phyloP scores from a whole-genome alignment of 1,140 invertebrate species.

The Diachasmimorpha longicaudata region DNA sequence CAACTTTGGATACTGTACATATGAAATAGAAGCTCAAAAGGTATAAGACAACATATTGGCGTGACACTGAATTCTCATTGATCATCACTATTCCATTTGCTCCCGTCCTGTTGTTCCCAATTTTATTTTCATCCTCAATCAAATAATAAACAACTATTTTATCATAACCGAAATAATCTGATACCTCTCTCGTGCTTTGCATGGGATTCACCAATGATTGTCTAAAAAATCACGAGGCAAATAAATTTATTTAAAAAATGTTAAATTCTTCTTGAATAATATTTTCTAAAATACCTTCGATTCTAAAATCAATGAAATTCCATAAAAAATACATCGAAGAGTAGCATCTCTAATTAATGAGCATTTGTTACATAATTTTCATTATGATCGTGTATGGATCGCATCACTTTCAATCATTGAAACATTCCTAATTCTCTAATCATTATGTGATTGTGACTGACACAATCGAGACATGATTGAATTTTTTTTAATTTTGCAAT shows the following conservation, averaged over 20 bases:
- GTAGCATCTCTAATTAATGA: background rate
- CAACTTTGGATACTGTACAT: constrained; percentile 6
- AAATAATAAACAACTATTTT: background rate
- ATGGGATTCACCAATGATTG: background rate
- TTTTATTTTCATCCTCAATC: background rate
- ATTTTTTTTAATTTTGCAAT: background rate
- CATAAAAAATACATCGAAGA: background rate
- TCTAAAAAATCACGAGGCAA: background rate
- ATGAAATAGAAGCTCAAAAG: background rate
- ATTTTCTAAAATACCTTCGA: background rate
- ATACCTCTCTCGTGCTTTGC: background rate
- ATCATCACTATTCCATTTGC: background rate
- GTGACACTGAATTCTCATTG: too few relatives aligned
- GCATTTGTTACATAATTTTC: background rate
- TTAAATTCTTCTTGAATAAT: background rate
- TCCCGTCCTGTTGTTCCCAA: background rate
- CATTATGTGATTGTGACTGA: background rate
- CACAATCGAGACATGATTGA: background rate
- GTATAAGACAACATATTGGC: background rate
- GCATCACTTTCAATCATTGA: background rate
- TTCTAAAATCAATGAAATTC: background rate
- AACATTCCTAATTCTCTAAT: background rate
- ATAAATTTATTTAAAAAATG: background rate
- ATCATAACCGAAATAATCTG: background rate
- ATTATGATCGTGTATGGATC: background rate